Percentiles rank a stretch among this genome's conserved stretches.
These are phyloP conservation scores for Calephelis nemesis DNA, from an alignment of 1,140 invertebrate genomes.

Conservation along the genomic window DNA sequence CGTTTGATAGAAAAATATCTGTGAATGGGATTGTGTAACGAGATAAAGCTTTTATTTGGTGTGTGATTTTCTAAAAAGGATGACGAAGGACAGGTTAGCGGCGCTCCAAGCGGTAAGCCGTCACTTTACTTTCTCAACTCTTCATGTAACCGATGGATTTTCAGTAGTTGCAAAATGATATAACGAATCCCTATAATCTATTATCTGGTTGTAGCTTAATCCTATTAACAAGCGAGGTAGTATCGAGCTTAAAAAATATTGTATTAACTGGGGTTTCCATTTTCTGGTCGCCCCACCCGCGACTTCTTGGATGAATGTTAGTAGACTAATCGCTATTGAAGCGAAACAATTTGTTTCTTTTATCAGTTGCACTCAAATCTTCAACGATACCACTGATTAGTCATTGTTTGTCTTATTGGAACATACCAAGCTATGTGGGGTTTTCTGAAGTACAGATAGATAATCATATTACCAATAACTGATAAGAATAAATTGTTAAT, in stretches of 20 bases:
- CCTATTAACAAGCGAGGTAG: background rate
- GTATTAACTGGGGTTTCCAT: constrained; percentile 8
- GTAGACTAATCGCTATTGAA: constrained; percentile 52
- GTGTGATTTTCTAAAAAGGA: constrained; percentile 84
- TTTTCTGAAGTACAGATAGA: background rate
- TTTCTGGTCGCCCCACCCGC: constrained; percentile 69
- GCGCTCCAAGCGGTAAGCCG: constrained; percentile 94
- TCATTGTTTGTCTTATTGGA: constrained; percentile 1
- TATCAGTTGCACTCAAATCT: constrained; percentile 22
- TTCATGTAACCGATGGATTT: constrained; percentile 62
- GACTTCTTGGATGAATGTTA: constrained; percentile 54
- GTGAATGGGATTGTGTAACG: constrained; percentile 89
- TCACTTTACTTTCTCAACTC: constrained; percentile 50
- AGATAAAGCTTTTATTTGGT: constrained; percentile 81
- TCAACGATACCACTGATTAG: constrained; percentile 1
- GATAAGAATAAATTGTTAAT: constrained; percentile 11
- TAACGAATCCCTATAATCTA: constrained; percentile 32
- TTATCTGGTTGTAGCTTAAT: constrained; percentile 1
- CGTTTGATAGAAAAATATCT: constrained; percentile 84
- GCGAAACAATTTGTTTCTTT: constrained; percentile 61
- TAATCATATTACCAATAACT: constrained; percentile 11
- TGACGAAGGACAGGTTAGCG: constrained; percentile 99
- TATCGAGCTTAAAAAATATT: background rate
- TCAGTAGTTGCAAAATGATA: constrained; percentile 64
- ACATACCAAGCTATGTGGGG: background rate